Conservation (phyloP, 2,797 vertebrate genomes). For the Zenarchopterus dispar region DNA sequence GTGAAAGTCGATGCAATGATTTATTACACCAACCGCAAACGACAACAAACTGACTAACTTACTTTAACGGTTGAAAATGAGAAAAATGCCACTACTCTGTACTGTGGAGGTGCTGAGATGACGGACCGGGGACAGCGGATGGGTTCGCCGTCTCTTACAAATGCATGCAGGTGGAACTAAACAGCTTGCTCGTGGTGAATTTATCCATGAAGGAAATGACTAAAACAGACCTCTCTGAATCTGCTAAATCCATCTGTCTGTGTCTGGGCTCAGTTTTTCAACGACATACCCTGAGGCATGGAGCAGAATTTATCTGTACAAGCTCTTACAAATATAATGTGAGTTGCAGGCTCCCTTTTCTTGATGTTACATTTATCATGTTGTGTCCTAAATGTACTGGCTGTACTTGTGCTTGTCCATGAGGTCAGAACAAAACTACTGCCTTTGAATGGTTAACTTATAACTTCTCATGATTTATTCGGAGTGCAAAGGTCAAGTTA, state of each 20-base stretch:
- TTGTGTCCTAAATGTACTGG: not conserved
- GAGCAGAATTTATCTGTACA: constrained; percentile 18
- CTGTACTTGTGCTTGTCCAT: constrained; percentile 39
- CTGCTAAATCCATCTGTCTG: constrained; percentile 60
- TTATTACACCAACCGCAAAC: constrained; percentile 50
- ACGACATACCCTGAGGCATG: constrained; percentile 40
- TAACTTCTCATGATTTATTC: too few species aligned
- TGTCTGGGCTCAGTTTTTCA: constrained; percentile 25
- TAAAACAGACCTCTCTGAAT: constrained; percentile 56
- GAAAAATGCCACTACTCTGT: constrained; percentile 60
- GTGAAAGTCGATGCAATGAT: constrained; percentile 28
- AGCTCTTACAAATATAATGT: constrained; percentile 9
- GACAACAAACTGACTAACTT: constrained; percentile 38
- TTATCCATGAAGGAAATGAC: constrained; percentile 50
- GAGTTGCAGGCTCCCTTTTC: constrained; percentile 14
- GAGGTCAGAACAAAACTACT: constrained; percentile 11
- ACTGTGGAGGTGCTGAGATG: constrained; percentile 4
- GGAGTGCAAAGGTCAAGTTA: too few species aligned
- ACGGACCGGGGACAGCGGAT: too few species aligned
- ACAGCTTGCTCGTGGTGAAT: constrained; percentile 12
- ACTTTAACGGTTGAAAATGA: constrained; percentile 66
- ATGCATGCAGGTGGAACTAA: constrained; percentile 1
- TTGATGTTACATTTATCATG: constrained; percentile 6
- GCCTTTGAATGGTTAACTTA: too few species aligned
- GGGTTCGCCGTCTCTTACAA: not conserved